phyloP scores from a whole-genome alignment of 1,140 invertebrate genomes.

The Calliphora vicina region DNA sequence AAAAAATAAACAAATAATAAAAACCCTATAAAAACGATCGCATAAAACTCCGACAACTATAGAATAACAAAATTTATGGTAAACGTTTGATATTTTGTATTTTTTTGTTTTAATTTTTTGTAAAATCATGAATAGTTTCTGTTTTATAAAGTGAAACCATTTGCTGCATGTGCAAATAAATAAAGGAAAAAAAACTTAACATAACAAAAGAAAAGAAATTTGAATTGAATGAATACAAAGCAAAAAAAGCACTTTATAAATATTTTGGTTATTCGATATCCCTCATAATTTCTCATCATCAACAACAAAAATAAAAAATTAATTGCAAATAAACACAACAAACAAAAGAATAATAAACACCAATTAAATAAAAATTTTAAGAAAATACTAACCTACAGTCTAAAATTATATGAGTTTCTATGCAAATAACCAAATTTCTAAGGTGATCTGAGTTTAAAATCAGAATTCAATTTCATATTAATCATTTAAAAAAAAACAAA shows the following conservation, averaged over 20 bases:
- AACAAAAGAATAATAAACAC: not conserved
- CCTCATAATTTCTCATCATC: not conserved
- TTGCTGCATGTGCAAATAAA: constrained; percentile 3
- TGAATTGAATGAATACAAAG: not conserved
- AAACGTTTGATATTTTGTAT: not conserved
- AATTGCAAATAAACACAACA: no score
- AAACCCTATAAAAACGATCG: not conserved
- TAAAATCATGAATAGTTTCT: not conserved
- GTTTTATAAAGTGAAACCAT: not conserved
- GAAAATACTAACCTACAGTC: no score
- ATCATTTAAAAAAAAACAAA: no score
- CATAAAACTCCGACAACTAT: not conserved
- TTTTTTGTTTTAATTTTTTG: not conserved
- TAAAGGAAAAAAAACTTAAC: not conserved
- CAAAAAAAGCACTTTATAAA: not conserved
- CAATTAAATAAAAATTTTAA: not conserved
- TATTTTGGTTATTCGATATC: not conserved
- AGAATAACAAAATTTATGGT: not conserved
- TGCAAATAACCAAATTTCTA: no score
- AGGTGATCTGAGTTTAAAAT: no score
- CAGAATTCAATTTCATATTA: no score
- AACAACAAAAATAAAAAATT: not conserved
- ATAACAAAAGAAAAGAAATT: not conserved
- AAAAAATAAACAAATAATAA: not conserved
- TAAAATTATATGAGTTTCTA: no score